phyloP scores from a whole-genome alignment of 2,797 vertebrate genomes.

The Gadopsis bispinosus region DNA sequence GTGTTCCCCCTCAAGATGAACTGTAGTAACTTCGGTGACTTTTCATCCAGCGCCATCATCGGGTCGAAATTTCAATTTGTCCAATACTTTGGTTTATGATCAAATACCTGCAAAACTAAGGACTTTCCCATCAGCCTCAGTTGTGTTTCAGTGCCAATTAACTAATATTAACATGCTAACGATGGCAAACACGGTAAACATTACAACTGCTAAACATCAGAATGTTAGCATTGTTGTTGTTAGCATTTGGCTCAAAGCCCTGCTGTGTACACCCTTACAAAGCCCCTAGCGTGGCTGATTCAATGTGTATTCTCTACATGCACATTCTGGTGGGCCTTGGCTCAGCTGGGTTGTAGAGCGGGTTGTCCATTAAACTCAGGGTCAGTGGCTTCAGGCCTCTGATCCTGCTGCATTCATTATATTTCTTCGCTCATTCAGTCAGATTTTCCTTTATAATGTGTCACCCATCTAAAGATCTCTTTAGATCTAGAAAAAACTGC shows the following conservation, averaged over 20 bases:
- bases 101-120: too few relatives aligned
- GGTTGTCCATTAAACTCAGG: not conserved
- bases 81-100: too few relatives aligned
- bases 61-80: not conserved
- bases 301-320: not conserved
- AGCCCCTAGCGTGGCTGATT: not conserved
- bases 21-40: too few relatives aligned
- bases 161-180: too few relatives aligned
- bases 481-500: not conserved
- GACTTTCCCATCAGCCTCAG: not conserved
- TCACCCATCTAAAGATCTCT: not conserved
- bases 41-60: too few relatives aligned
- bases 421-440: not conserved
- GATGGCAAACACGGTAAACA: too few relatives aligned
- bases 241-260: too few relatives aligned
- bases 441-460: not conserved
- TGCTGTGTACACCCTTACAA: not conserved
- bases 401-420: not conserved
- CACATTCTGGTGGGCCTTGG: not conserved
- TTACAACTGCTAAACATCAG: too few relatives aligned
- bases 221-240: too few relatives aligned
- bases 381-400: not conserved
- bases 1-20: too few relatives aligned
- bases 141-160: too few relatives aligned
- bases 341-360: not conserved